Evolutionary conservation across 1,140 invertebrate genomes (phyloP).

Genomic region (Galendromus occidentalis): DNA sequence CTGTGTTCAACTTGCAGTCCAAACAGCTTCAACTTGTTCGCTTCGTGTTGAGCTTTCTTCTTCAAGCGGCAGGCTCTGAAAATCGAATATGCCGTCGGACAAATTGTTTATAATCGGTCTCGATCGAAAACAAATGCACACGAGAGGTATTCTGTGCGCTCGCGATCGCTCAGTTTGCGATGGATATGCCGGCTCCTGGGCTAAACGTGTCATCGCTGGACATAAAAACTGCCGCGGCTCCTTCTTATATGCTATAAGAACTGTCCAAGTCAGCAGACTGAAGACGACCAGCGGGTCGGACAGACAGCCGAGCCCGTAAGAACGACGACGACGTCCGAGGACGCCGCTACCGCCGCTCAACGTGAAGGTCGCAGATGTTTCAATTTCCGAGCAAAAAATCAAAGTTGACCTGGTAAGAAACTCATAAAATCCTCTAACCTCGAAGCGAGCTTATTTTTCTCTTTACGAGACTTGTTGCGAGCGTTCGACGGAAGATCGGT

Average conservation of each 20-base stretch:
- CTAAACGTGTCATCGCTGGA: no score
- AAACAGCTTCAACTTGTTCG: slow-evolving; percentile 80
- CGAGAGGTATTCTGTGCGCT: no score
- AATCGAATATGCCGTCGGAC: slow-evolving; percentile 1
- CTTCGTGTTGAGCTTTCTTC: slow-evolving; percentile 85
- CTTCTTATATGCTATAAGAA: no score
- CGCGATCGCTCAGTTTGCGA: no score
- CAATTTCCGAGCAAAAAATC: not conserved
- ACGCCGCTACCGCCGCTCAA: not conserved
- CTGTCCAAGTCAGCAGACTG: not conserved
- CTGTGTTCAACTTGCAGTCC: slow-evolving; percentile 83
- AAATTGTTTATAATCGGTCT: no score
- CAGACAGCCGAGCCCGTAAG: not conserved
- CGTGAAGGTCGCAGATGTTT: not conserved
- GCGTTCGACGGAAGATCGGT: slow-evolving; percentile 70
- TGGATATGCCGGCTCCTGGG: no score
- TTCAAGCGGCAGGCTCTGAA: slow-evolving; percentile 70
- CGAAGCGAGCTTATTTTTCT: slow-evolving; percentile 93
- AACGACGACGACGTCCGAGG: no score
- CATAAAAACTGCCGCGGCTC: no score
- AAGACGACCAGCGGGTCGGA: not conserved
- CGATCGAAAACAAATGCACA: no score
- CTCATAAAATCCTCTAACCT: slow-evolving; percentile 29
- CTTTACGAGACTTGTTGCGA: slow-evolving; percentile 73
- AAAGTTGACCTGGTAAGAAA: not conserved